Conservation (phyloP, 2,113 vertebrate species). For the Tiliqua scincoides region DNA sequence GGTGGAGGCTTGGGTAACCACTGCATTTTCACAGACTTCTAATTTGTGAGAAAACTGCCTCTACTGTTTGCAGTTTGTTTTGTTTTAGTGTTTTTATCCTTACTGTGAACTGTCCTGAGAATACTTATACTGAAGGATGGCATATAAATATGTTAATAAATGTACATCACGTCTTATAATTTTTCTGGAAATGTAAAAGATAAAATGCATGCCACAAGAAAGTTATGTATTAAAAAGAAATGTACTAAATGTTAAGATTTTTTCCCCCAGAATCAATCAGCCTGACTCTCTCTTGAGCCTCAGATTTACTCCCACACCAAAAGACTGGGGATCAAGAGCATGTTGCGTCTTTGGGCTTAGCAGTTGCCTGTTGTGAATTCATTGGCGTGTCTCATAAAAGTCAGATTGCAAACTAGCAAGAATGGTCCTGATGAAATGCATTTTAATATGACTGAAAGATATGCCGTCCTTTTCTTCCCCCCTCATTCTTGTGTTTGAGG, state of each 20-base stretch:
- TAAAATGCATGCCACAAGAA: rapidly evolving
- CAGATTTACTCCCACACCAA: not conserved
- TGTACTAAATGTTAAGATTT: not conserved
- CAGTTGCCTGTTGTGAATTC: slow-evolving; percentile 8
- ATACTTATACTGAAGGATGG: too few relatives aligned
- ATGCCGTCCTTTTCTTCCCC: not conserved
- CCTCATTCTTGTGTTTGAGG: not conserved
- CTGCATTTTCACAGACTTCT: too few relatives aligned
- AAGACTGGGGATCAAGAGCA: not conserved
- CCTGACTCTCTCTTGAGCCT: not conserved
- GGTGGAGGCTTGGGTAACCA: too few relatives aligned
- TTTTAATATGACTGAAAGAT: not conserved
- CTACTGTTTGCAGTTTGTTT: too few relatives aligned
- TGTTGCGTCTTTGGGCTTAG: not conserved
- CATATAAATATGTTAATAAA: too few relatives aligned
- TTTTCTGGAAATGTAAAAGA: not conserved
- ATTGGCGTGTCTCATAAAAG: slow-evolving; percentile 1
- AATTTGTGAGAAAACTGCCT: too few relatives aligned
- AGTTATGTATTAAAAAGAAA: slow-evolving; percentile 14
- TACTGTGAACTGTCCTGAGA: too few relatives aligned
- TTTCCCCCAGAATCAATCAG: not conserved
- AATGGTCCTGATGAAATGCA: not conserved
- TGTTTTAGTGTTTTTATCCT: too few relatives aligned
- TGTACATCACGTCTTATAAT: not conserved
- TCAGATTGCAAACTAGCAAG: slow-evolving; percentile 8